Evolutionary conservation across 2,797 vertebrate species (phyloP).

Genomic region (Bradypus variegatus): DNA sequence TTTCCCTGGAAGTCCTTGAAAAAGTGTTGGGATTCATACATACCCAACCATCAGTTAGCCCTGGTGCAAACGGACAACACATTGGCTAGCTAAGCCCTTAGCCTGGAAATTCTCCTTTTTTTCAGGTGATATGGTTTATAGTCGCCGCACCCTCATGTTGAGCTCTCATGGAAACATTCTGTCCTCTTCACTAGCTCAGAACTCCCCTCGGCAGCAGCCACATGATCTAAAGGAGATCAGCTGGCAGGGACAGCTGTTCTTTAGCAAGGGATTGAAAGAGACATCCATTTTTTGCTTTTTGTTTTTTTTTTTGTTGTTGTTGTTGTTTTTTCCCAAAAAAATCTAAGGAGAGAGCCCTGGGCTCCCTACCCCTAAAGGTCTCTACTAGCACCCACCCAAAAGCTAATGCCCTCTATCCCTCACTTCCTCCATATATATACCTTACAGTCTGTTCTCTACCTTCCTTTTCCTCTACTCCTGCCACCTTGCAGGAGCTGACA

Average conservation of each 20-base stretch:
- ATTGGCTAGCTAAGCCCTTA: not conserved
- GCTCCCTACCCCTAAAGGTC: not conserved
- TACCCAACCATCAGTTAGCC: not conserved
- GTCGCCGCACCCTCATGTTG: not conserved
- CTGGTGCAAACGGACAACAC: not conserved
- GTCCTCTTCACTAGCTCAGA: not conserved
- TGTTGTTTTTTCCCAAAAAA: not conserved
- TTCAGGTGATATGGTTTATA: not conserved
- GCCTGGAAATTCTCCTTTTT: not conserved
- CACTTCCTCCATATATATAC: not conserved
- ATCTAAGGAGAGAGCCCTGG: not conserved
- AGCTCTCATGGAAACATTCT: not conserved
- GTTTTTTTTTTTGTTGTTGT: too few relatives aligned
- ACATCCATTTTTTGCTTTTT: not conserved
- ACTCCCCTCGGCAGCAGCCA: not conserved
- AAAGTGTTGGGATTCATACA: not conserved
- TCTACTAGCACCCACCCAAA: not conserved
- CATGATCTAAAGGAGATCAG: conserved; percentile 16
- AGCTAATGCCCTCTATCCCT: not conserved
- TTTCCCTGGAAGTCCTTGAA: not conserved
- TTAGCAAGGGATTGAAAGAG: not conserved
- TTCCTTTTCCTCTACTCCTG: conserved; percentile 19
- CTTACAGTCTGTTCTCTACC: conserved; percentile 37
- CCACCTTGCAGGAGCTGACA: conserved; percentile 88
- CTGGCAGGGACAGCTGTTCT: not conserved